Evolutionary conservation across 2,113 vertebrate species (phyloP).

Genomic region (Centropus unirufus): DNA sequence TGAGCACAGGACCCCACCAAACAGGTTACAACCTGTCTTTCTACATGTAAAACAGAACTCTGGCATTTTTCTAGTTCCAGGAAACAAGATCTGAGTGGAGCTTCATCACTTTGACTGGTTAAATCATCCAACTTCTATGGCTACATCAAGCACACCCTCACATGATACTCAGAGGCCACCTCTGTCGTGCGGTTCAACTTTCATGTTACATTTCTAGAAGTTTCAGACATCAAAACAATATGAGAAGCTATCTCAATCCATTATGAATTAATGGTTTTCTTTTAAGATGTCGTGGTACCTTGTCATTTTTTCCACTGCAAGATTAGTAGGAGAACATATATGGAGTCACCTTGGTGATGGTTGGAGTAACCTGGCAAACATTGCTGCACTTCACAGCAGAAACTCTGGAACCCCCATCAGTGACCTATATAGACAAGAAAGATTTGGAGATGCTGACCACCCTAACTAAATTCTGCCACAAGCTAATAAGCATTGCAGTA

Average conservation of each 20-base stretch:
- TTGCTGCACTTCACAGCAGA: background rate
- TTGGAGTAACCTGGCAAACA: background rate
- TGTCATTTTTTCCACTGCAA: background rate
- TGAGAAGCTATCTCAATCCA: background rate
- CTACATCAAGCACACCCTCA: background rate
- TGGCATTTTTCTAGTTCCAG: background rate
- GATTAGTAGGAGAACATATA: background rate
- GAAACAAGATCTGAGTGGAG: background rate
- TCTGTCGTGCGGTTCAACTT: background rate
- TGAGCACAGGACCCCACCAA: background rate
- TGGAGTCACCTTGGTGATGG: background rate
- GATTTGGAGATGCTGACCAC: background rate
- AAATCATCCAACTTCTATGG: background rate
- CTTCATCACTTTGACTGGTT: background rate
- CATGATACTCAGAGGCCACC: background rate
- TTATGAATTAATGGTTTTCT: background rate
- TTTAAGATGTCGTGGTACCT: background rate
- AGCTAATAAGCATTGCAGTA: background rate
- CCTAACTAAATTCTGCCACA: background rate
- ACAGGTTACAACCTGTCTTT: background rate
- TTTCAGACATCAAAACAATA: background rate
- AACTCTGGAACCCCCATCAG: background rate
- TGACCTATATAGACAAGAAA: background rate
- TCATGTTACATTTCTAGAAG: background rate
- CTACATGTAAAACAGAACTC: background rate